phyloP scores from a whole-genome alignment of 23 tunicate species.

The Trididemnum clinides region DNA sequence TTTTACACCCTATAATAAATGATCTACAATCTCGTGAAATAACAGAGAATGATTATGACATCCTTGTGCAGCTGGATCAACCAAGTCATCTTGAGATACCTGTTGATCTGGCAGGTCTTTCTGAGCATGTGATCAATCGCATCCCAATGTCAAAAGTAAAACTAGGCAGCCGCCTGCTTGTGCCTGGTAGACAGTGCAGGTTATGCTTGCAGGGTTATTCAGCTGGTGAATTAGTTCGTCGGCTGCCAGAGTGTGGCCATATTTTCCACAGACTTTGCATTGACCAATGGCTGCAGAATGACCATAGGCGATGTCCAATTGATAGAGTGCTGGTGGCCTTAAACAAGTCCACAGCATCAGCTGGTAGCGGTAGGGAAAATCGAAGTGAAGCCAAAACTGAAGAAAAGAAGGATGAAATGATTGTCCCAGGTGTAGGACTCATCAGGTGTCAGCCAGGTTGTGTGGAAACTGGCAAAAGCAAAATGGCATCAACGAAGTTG shows the following conservation, averaged over 20 bases:
- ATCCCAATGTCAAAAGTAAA: slow-evolving; percentile 67
- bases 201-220: slow-evolving; percentile 67
- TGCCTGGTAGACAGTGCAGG: slow-evolving; percentile 85
- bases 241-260: slow-evolving; percentile 80
- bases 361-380: background rate
- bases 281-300: slow-evolving; percentile 76
- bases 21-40: slow-evolving; percentile 75
- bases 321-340: slow-evolving; percentile 51
- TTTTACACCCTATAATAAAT: slow-evolving; percentile 15
- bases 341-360: background rate
- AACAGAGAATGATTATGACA: slow-evolving; percentile 82
- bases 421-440: slow-evolving; percentile 77
- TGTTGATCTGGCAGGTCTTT: slow-evolving; percentile 84
- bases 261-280: slow-evolving; percentile 82
- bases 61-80: slow-evolving; percentile 71
- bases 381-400: background rate
- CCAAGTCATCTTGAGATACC: slow-evolving; percentile 2
- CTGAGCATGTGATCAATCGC: slow-evolving; percentile 74
- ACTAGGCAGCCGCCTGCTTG: slow-evolving; percentile 48
- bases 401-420: slow-evolving; percentile 17
- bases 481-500: too few relatives aligned
- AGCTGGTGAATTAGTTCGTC: slow-evolving; percentile 64
- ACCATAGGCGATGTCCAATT: slow-evolving; percentile 93
- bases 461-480: background rate
- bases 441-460: background rate